Evolutionary conservation across 2,113 vertebrate genomes (phyloP), one percentile per base, ranked within the genome.

Genomic region (Corynorhinus townsendii): DNA sequence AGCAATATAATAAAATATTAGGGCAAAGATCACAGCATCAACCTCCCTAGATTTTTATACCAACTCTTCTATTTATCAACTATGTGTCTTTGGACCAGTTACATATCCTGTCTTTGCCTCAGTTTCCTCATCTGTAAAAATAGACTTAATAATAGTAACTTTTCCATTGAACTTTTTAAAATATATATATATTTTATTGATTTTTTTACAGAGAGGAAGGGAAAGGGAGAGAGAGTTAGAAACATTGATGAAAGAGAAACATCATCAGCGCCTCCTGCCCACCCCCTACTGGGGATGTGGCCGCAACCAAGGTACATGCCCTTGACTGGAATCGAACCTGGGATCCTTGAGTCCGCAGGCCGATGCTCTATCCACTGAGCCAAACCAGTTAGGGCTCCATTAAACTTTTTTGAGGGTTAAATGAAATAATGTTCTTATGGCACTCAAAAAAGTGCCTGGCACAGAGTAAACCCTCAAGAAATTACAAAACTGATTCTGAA

Each of bases 101-200:
- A 82, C 1, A 19, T 22, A 92, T 19, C 3, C 20, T 75, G 11
- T 35, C 22, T 86, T 2, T 86, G 35, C 28, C n/a, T 92, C 59
- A 22, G 62, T 91, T 95, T 91, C 84, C 56, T 79, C 45, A n/a
- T 59, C 49, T 71, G 10, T 71, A 40, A 94, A 96, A 91, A 81
- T 72, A 5, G 38, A 56, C 14, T 9, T 64, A 81, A 91, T 35
- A 69, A 64, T 62, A 26, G 4, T 52, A 80, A 84, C 4, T 91
- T 91, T 86, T 69, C 35, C 28, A 47, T 4, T 86, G 24, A 10
- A 88, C 19, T 56, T 56, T 56, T 22, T 7, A 49, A 54, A 54
- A 6, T n/a, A n/a, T n/a, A 54, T 54, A 54, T 8, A 56, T 56
- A 8, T 56, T 7, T 56, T 8, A 56, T 56, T 56, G 20, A 56